Conservation (phyloP, 2,113 vertebrate genomes). For the Okapia johnstoni region DNA sequence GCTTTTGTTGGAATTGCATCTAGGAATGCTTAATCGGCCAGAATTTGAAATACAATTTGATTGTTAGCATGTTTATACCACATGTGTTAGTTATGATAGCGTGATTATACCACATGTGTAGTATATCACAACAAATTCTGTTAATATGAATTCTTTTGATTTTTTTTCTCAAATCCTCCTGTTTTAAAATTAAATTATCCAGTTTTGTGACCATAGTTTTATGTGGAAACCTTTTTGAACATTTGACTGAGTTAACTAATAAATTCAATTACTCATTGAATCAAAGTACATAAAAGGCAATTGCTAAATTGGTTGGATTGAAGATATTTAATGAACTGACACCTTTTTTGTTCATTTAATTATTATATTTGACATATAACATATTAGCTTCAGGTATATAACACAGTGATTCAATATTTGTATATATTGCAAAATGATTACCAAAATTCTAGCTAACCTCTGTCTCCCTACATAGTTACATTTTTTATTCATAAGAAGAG, state of each 20-base stretch:
- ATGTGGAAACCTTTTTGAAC: neutral
- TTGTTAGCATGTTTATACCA: neutral
- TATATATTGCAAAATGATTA: neutral
- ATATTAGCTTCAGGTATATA: neutral
- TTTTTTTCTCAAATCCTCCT: neutral
- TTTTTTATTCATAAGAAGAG: neutral
- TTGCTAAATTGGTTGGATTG: neutral
- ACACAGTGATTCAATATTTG: neutral
- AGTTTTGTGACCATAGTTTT: neutral
- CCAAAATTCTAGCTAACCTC: neutral
- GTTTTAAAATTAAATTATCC: neutral
- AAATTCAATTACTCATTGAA: neutral
- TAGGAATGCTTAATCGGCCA: neutral
- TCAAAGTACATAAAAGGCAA: neutral
- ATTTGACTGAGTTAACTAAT: neutral
- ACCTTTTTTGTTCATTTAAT: neutral
- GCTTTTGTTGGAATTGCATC: neutral
- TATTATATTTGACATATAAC: neutral
- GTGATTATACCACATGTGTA: too few species aligned
- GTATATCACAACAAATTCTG: neutral
- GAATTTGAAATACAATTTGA: neutral
- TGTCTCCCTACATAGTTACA: neutral
- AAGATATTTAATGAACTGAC: neutral
- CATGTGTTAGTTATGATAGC: too few species aligned
- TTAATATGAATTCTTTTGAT: neutral